Evolutionary conservation across 2,113 vertebrate species (phyloP), one percentile per base, ranked within the genome.

Genomic region (Poicephalus gulielmi): DNA sequence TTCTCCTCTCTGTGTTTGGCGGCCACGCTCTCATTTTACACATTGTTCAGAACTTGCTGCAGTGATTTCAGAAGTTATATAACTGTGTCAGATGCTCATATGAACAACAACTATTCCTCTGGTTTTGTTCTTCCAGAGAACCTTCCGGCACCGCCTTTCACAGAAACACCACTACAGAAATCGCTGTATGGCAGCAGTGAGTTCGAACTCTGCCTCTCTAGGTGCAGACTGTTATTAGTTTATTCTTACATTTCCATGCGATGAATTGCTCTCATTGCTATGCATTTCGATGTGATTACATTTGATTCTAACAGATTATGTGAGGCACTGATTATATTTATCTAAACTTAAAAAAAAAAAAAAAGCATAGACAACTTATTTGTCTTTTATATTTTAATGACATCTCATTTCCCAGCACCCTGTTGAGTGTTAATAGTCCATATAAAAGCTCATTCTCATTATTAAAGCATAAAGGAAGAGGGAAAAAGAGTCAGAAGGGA

Each of bases 11-110:
- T 83, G 64, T 22, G 11, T 49, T 82, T 88, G 66, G 55, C 81
- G 35, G 43, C 9, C 44, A 83, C 62, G 93, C 95, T 91, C 85
- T 77, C 33, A 57, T 77, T 95, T 86, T 39, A 41, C 41, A 76
- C 75, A 33, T 69, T 79, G 60, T 64, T 93, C 85, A 81, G 60
- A 81, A 71, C 46, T 74, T 55, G 39, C 87, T 83, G 69, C 73
- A 91, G 66, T 55, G 80, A 64, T 87, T 95, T 91, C 86, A 46
- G 76, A 86, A 93, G 82, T 83, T 95, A 73, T 28, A 11, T 73
- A 84, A 91, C 74, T 67, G 20, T 91, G 55, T 83, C 89, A 70
- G 82, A 85, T 82, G 74, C 27, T 92, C n/a, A 31, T 44, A 73
- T 14, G 89, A 88, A 67, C 5, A 0, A 68, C 60, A 94, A 23